Evolutionary conservation across 2,113 vertebrate genomes (phyloP).

Genomic region (Vimba vimba): DNA sequence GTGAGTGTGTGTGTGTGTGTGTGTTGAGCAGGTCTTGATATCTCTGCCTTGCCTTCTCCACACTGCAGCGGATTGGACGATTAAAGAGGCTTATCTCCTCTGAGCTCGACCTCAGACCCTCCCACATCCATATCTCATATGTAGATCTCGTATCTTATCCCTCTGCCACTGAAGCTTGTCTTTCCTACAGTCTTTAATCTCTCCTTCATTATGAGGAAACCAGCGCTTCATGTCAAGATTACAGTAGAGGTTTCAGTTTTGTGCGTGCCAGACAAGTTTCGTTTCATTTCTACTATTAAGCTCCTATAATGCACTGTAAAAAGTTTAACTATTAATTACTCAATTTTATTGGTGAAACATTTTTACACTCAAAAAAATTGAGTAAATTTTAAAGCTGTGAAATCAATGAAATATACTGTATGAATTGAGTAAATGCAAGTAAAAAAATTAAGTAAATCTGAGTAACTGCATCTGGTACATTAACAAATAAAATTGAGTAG

Average conservation of each 20-base stretch:
- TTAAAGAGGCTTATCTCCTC: slow-evolving; percentile 75
- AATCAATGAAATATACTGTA: no score
- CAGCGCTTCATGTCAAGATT: neutral
- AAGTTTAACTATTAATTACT: no score
- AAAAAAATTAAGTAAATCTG: no score
- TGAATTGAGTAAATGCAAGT: no score
- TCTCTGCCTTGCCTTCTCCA: slow-evolving; percentile 60
- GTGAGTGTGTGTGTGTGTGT: neutral
- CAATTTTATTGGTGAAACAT: no score
- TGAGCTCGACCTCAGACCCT: slow-evolving; percentile 52
- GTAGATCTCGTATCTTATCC: neutral
- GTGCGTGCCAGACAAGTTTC: neutral
- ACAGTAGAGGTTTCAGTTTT: neutral
- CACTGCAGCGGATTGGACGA: slow-evolving; percentile 61
- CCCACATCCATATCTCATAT: neutral
- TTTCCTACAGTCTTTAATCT: neutral
- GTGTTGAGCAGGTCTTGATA: neutral
- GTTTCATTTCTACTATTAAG: neutral
- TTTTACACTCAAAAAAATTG: no score
- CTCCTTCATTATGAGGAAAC: neutral
- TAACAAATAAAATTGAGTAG: no score
- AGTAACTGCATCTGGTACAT: no score
- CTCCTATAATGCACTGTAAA: no score
- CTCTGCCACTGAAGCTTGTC: neutral
- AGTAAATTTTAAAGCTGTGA: no score